Evolutionary conservation across 2,113 vertebrate species (phyloP).

Genomic region (Malaclemys terrapin): DNA sequence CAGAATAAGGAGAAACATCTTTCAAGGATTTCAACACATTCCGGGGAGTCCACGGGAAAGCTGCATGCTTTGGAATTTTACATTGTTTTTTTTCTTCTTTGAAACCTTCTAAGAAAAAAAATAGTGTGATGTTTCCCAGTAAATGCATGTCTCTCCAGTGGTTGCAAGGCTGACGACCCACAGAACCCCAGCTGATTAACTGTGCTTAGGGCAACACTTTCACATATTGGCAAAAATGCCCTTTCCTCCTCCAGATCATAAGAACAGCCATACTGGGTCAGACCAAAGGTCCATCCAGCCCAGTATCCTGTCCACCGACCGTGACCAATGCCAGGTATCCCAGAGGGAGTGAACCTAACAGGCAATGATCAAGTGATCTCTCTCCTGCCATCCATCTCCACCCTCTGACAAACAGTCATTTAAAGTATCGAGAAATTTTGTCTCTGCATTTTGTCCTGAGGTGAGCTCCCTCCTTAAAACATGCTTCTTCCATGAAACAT

Average conservation of each 20-base stretch:
- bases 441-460: too few species aligned
- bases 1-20: neutral
- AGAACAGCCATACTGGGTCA: too few species aligned
- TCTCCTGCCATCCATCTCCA: too few species aligned
- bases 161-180: neutral
- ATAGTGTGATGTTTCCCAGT: neutral
- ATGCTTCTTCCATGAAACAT: neutral
- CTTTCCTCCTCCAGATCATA: neutral
- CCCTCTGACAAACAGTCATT: too few species aligned
- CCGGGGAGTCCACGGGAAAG: too few species aligned
- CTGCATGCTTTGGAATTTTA: neutral
- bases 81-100: neutral
- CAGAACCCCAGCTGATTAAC: neutral
- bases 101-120: neutral
- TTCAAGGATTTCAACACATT: neutral
- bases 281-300: too few species aligned
- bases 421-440: too few species aligned
- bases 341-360: too few species aligned
- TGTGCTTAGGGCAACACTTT: neutral
- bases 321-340: too few species aligned
- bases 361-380: too few species aligned
- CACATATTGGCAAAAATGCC: neutral
- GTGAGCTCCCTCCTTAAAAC: neutral
- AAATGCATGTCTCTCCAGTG: neutral
- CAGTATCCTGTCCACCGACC: too few species aligned